Conservation (phyloP, 2,888 invertebrate genomes). For the Didymodactylos carnosus region DNA sequence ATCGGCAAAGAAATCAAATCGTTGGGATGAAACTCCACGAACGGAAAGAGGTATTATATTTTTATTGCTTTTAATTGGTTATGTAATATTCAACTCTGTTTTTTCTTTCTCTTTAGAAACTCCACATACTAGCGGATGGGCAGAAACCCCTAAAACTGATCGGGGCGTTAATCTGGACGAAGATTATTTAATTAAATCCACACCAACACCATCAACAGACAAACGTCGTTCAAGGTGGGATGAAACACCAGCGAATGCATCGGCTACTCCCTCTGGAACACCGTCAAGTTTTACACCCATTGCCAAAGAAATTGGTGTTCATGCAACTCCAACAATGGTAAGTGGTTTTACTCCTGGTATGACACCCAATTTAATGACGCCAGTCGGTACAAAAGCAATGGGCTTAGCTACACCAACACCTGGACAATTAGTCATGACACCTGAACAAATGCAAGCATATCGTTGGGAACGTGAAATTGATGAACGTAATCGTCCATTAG, state of each 20-base stretch:
- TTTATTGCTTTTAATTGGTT: background rate
- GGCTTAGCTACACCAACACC: slow-evolving; percentile 94
- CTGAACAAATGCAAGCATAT: slow-evolving; percentile 90
- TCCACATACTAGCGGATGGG: slow-evolving; percentile 94
- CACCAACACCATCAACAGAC: slow-evolving; percentile 76
- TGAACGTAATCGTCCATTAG: slow-evolving; percentile 79
- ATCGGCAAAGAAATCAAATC: background rate
- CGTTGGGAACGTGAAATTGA: slow-evolving; percentile 97
- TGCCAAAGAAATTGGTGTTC: slow-evolving; percentile 17
- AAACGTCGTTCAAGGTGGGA: slow-evolving; percentile 95
- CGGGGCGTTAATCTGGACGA: slow-evolving; percentile 37
- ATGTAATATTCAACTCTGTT: slow-evolving; percentile 8
- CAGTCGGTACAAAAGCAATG: slow-evolving; percentile 65
- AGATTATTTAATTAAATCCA: slow-evolving; percentile 48
- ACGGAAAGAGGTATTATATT: background rate
- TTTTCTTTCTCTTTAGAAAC: slow-evolving; percentile 46
- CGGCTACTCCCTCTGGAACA: slow-evolving; percentile 29
- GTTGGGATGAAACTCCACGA: background rate
- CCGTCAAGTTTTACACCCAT: slow-evolving; percentile 36
- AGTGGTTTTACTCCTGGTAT: slow-evolving; percentile 26
- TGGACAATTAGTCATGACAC: slow-evolving; percentile 83
- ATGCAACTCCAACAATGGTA: slow-evolving; percentile 16
- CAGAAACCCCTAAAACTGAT: slow-evolving; percentile 90
- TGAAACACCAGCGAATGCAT: slow-evolving; percentile 61
- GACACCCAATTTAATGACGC: slow-evolving; percentile 36